Percentiles rank a stretch among this genome's conserved stretches.
These are phyloP conservation scores for Zygogramma bicolorata DNA, from an alignment of 2,888 invertebrate genomes.

Conservation along the genomic window DNA sequence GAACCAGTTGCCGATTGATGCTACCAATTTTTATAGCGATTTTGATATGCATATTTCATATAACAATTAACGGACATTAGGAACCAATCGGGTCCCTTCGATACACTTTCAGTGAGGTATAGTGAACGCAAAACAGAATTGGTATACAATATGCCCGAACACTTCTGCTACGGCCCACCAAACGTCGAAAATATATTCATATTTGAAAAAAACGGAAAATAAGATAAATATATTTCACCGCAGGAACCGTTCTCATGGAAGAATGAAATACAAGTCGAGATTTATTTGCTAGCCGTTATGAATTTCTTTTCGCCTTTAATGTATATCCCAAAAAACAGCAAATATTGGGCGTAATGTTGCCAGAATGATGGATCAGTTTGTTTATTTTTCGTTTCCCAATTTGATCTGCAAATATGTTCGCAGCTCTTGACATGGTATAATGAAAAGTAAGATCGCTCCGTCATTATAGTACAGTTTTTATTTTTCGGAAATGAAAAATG, in stretches of 20 bases:
- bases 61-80: conserved; percentile 65
- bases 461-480: no score
- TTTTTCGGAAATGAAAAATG: no score
- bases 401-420: not conserved
- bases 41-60: conserved; percentile 63
- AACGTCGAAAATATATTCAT: conserved; percentile 29
- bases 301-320: conserved; percentile 4
- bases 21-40: conserved; percentile 60
- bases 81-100: conserved; percentile 58
- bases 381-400: not conserved
- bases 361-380: not conserved
- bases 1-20: conserved; percentile 51
- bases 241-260: conserved; percentile 3
- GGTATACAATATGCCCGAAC: conserved; percentile 55
- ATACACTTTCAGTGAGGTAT: conserved; percentile 56
- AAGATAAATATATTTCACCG: conserved; percentile 19
- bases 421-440: no score
- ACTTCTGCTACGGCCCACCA: conserved; percentile 47
- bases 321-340: conserved; percentile 2
- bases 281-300: conserved; percentile 22
- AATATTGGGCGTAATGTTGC: conserved; percentile 15
- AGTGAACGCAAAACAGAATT: conserved; percentile 54
- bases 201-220: conserved; percentile 28
- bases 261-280: conserved; percentile 12
- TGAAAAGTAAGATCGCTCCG: no score